Base-by-base conservation (phyloP, 2,888 invertebrate genomes). In the Proisotoma minuta region DNA sequence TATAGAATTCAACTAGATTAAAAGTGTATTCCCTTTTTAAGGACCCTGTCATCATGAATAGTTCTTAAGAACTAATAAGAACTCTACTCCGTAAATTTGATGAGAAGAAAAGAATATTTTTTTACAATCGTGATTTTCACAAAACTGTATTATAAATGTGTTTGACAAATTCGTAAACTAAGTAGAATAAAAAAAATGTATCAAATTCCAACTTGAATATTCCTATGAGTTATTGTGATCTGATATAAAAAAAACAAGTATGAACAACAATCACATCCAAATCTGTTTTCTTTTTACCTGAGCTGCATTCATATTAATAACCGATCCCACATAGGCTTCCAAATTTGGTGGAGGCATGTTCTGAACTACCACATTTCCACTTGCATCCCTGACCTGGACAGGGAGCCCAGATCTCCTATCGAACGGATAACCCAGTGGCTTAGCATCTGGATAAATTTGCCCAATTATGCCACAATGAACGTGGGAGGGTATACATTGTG, bases 371-470 rank as follows among this genome's bases (percentile, higher is more conserved):
- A 18, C n/a, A 22, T 54, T 29, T 12, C 24, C 50, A 1, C 5
- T 2, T 0, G 34, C 24, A n/a, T 29, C 15, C 20, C 39, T 50
- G 10, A 20, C 28, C n/a, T n/a, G 26, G 1, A 26, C 47, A 1
- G 27, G 29, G 3, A 23, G 15, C 8, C 34, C 47, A 3, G 60
- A 48, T 26, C 22, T 2, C 3, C 60, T 18, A 34, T 60, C 60
- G 39, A 60, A 60, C 1, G 60, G 60, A 24, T 60, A 60, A 1
- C 56, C 60, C 56, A 60, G 52, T 2, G 60, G 60, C 28, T 54
- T 54, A 22, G 48, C 34, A 43, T 60, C 60, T 4, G 60, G 60
- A 39, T 60, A 60, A 1, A 10, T n/a, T 23, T 24, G 20, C 1
- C 60, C 60, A 15, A 28, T 23, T 8, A 48, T 48, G 10, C 60